Conservation (phyloP, 2,797 vertebrate genomes). For the Euthynnus affinis region DNA sequence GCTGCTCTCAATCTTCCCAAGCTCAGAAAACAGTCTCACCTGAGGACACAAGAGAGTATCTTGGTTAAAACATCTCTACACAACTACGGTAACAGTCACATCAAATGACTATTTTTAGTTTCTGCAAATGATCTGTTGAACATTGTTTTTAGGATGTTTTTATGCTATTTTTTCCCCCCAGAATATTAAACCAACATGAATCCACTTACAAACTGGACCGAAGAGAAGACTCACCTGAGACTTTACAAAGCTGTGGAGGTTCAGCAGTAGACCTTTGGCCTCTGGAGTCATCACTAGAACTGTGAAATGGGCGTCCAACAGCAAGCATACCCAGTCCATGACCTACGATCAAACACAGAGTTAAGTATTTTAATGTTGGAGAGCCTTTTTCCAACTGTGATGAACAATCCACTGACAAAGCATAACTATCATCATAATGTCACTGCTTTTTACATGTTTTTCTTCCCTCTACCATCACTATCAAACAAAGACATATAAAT, state of each 20-base stretch:
- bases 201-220: background rate
- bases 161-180: background rate
- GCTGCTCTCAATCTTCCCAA: conserved; percentile 95
- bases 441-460: background rate
- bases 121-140: background rate
- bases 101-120: background rate
- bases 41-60: conserved; percentile 64
- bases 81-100: background rate
- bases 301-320: conserved; percentile 96
- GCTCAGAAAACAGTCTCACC: conserved; percentile 92
- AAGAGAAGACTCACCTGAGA: conserved; percentile 87
- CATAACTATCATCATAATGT: background rate
- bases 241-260: conserved; percentile 91
- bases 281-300: conserved; percentile 94
- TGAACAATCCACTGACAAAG: background rate
- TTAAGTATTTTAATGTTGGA: background rate
- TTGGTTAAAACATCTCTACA: background rate
- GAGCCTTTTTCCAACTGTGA: background rate
- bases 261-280: conserved; percentile 88
- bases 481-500: background rate
- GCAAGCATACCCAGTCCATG: conserved; percentile 95
- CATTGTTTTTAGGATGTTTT: background rate
- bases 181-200: background rate
- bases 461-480: too few species aligned
- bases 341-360: conserved; percentile 83